Evolutionary conservation across 2,797 vertebrate species (phyloP).

Genomic region (Morelia viridis): DNA sequence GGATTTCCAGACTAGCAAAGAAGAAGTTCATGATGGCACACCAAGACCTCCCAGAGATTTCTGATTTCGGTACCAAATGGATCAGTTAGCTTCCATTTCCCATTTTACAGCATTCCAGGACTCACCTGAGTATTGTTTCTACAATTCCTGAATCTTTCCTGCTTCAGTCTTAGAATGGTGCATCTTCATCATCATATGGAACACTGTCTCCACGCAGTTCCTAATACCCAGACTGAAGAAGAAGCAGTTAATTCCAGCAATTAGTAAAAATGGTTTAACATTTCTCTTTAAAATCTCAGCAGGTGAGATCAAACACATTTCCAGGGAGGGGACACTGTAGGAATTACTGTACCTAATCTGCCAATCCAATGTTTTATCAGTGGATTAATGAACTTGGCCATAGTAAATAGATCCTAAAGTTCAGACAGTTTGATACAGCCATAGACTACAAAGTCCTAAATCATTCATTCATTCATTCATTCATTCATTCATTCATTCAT

Average conservation of each 20-base stretch:
- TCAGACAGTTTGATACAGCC: background rate
- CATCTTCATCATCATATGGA: background rate
- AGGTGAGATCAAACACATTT: background rate
- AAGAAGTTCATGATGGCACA: background rate
- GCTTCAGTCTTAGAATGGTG: background rate
- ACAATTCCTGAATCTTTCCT: background rate
- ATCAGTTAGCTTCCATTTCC: too few species aligned
- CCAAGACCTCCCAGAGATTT: background rate
- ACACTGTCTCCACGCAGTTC: too few species aligned
- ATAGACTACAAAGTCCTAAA: background rate
- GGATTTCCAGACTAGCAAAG: background rate
- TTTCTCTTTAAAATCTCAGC: background rate
- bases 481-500: background rate
- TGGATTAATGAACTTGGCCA: background rate
- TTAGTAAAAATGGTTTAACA: background rate
- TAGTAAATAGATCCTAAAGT: background rate
- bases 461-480: too few species aligned
- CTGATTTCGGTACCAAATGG: background rate
- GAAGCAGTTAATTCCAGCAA: background rate
- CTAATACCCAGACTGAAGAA: background rate
- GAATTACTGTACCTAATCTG: too few species aligned
- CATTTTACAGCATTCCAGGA: too few species aligned
- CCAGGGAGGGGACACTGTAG: too few species aligned
- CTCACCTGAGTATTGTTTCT: background rate
- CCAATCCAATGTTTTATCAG: background rate